A percentile compares a stretch with the other conserved stretches of the same genome.
These are phyloP conservation scores for Exaiptasia diaphana DNA, from an alignment of 64 coral and sea anemone species.

Conservation along the genomic window DNA sequence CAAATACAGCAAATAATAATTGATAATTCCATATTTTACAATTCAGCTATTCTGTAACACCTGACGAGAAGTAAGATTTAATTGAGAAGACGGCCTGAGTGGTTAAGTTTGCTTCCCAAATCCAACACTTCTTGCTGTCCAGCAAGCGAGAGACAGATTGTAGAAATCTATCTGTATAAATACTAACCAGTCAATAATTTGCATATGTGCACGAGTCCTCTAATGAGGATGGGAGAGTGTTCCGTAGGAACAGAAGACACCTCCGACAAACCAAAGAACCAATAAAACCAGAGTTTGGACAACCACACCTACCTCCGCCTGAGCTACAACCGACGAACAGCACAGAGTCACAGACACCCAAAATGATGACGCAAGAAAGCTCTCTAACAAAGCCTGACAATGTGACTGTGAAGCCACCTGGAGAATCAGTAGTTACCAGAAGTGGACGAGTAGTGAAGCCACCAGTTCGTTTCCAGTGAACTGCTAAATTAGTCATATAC, in stretches of 20 bases:
- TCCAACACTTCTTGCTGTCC: no score
- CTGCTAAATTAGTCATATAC: background rate
- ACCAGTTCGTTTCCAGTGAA: conserved; percentile 22
- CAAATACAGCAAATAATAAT: no score
- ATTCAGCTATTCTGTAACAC: no score
- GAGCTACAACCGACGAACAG: background rate
- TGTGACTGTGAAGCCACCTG: background rate
- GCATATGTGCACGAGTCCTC: no score
- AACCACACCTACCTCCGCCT: background rate
- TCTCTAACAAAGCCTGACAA: background rate
- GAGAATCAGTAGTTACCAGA: conserved; percentile 12
- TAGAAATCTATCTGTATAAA: no score
- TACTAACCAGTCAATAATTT: no score
- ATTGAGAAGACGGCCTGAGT: no score
- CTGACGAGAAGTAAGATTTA: no score
- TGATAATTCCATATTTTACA: no score
- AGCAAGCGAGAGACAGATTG: no score
- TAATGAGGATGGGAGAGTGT: no score
- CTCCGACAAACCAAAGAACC: conserved; percentile 25
- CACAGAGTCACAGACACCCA: background rate
- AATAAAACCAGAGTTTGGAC: background rate
- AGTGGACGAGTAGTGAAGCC: conserved; percentile 47
- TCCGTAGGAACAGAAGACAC: conserved; percentile 29
- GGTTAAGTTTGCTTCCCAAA: no score
- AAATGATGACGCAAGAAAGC: background rate